Evolutionary conservation across 1,140 invertebrate genomes (phyloP), one percentile per base, ranked within the genome.

Genomic region (Mycetomoellerius zeteki): DNA sequence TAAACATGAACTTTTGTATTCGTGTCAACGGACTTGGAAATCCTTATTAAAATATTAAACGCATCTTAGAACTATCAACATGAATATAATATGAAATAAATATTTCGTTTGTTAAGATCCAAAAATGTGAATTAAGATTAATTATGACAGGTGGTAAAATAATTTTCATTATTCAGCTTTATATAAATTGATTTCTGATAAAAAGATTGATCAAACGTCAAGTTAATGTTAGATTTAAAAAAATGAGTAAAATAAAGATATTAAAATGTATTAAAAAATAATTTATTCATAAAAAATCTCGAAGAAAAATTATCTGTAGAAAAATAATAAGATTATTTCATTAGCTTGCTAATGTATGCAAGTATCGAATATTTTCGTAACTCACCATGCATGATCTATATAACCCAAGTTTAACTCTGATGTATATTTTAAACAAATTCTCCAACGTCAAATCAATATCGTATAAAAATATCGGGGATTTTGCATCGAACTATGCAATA

Each of bases 401-500:
- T 24, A 69, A n/a, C n/a, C 16, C 3, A 82, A 60, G n/a, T 60
- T 47, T 60, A 47, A 75, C 5, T 71, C 10, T 50, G 24, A 60
- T 27, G 14, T 60, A 52, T 47, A 71, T 71, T 60, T 82, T 33
- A 60, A 82, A 73, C 12, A n/a, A 72, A 52, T 69, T 56, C 54
- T 71, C 33, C 47, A 30, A 52, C 14, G 19, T 30, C 33, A 21
- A 47, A 50, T 82, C 67, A 47, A 82, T 37, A 72, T 50, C 69
- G 37, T 37, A 27, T 7, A 84, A 84, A 84, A 84, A 84, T 73
- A 54, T 50, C 14, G 19, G n/a, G 54, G 47, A 73, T 75, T 60
- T 43, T 73, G 37, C n/a, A 60, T 12, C n/a, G 7, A 75, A 47
- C 37, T 30, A 27, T 33, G 54, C 80, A 84, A 82, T 84, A 75